A percentile compares a stretch with the other conserved stretches of the same genome.
These are phyloP conservation scores for Leptogaster cylindrica DNA, from an alignment of 2,888 invertebrate genomes.

Conservation along the genomic window DNA sequence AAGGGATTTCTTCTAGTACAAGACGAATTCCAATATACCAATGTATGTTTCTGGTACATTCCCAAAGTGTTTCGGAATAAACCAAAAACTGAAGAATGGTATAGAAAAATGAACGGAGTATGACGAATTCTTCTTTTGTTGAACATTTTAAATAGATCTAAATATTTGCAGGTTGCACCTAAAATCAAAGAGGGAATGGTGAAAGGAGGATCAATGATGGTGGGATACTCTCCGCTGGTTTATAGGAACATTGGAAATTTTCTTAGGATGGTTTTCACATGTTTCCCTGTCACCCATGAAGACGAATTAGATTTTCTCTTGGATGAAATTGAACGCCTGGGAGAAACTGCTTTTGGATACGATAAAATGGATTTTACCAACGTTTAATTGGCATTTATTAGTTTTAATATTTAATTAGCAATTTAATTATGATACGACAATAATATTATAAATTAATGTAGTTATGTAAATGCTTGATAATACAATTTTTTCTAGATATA, in stretches of 20 bases:
- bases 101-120: constrained; percentile 62
- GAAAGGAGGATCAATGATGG: constrained; percentile 71
- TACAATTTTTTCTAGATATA: too few species aligned
- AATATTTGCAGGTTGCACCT: constrained; percentile 66
- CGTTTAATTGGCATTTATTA: too few species aligned
- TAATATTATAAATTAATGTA: too few species aligned
- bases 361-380: too few species aligned
- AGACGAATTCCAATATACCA: constrained; percentile 74
- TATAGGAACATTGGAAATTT: constrained; percentile 73
- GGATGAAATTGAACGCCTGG: constrained; percentile 69
- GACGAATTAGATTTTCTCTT: constrained; percentile 70
- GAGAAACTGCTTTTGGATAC: too few species aligned
- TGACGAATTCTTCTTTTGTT: neutral
- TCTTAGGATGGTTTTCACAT: constrained; percentile 76
- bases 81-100: constrained; percentile 64
- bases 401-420: too few species aligned
- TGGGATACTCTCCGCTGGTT: constrained; percentile 76
- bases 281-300: constrained; percentile 69
- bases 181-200: constrained; percentile 75
- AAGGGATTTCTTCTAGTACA: constrained; percentile 71
- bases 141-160: neutral
- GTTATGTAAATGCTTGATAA: too few species aligned
- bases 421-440: too few species aligned
- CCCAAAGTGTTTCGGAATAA: constrained; percentile 63
- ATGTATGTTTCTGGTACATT: constrained; percentile 91